Percentiles rank a stretch among this genome's conserved stretches.
phyloP scores from a whole-genome alignment of 2,797 vertebrate genomes.

The Rhodeus uyekii region DNA sequence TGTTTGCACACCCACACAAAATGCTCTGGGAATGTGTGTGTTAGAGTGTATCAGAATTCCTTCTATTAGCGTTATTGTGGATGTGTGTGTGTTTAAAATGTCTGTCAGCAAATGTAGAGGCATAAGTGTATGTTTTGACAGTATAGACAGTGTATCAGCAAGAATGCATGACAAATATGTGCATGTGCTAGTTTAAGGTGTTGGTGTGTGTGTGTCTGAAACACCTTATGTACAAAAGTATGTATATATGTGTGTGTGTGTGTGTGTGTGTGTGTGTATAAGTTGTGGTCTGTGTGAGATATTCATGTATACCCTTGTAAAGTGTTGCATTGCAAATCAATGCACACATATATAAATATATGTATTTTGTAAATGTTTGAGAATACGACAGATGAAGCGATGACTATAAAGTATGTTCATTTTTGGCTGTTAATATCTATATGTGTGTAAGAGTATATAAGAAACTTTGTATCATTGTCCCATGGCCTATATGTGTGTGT shows the following conservation, averaged over 20 bases:
- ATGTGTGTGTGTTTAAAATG: conserved; percentile 3
- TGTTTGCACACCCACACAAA: conserved; percentile 22
- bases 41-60: neutral
- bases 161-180: neutral
- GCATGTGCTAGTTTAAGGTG: neutral
- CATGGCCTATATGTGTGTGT: neutral
- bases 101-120: neutral
- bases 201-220: neutral
- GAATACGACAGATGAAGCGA: neutral
- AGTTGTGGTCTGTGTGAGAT: neutral
- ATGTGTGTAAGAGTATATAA: neutral
- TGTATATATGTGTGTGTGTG: neutral
- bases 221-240: neutral
- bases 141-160: neutral
- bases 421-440: neutral
- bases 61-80: neutral
- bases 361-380: neutral
- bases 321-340: neutral
- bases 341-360: neutral
- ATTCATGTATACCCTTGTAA: neutral
- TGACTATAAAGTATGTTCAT: neutral
- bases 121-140: conserved; percentile 2
- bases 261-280: neutral
- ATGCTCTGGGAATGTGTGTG: neutral
- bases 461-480: neutral